Evolutionary conservation across 1,140 invertebrate genomes (phyloP).

Genomic region (Bombus consobrinus): DNA sequence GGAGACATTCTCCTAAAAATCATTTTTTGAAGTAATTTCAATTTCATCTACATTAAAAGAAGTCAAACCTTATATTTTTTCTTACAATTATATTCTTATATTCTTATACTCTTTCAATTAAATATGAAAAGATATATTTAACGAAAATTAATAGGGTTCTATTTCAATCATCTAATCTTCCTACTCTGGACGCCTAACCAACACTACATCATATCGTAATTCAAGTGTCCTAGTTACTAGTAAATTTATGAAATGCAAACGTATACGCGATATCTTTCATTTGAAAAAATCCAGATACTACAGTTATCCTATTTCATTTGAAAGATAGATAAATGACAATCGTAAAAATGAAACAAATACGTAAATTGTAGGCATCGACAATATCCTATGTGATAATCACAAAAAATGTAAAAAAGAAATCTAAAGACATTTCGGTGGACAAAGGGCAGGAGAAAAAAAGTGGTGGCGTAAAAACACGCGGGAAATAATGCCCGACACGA

Average conservation of each 20-base stretch:
- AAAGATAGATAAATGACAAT: too few relatives aligned
- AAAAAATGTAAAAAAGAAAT: neutral
- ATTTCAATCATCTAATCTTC: neutral
- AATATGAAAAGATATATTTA: neutral
- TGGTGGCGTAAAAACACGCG: neutral
- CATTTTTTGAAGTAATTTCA: too few relatives aligned
- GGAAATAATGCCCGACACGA: neutral
- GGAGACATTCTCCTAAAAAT: too few relatives aligned
- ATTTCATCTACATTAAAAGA: too few relatives aligned
- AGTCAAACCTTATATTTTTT: too few relatives aligned
- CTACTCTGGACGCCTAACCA: neutral
- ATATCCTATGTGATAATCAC: neutral
- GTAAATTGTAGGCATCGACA: neutral
- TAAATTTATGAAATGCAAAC: neutral
- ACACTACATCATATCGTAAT: neutral
- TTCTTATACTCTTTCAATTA: too few relatives aligned
- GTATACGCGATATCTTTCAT: neutral
- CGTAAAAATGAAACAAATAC: too few relatives aligned
- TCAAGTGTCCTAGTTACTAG: neutral
- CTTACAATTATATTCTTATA: too few relatives aligned
- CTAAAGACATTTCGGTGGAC: neutral
- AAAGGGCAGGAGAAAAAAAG: neutral
- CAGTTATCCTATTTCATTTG: neutral
- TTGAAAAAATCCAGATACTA: neutral
- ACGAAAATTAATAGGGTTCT: neutral